Evolutionary conservation across 1,140 invertebrate species (phyloP).

Genomic region (Drosophila eugracilis): DNA sequence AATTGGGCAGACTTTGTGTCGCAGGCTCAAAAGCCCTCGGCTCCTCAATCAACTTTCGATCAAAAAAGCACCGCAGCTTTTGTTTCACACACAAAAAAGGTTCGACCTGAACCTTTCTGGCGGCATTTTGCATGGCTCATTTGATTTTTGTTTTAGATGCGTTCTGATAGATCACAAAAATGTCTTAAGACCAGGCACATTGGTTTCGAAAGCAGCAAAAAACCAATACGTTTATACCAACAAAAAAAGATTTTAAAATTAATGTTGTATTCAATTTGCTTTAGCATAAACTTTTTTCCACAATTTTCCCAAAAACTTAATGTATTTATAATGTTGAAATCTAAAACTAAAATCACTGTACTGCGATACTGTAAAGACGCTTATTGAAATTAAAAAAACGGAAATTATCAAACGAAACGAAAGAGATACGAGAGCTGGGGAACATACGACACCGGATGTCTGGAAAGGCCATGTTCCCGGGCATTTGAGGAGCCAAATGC

Average conservation of each 20-base stretch:
- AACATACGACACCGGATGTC: constrained; percentile 83
- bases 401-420: constrained; percentile 78
- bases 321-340: not conserved
- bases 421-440: constrained; percentile 66
- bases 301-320: not conserved
- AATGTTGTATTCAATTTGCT: too few relatives aligned
- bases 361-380: constrained; percentile 11
- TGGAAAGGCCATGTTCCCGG: constrained; percentile 37
- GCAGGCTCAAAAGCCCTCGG: constrained; percentile 48
- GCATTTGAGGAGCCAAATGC: constrained; percentile 46
- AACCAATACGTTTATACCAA: too few relatives aligned
- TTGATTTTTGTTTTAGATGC: constrained; percentile 77
- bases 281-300: too few relatives aligned
- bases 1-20: constrained; percentile 73
- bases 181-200: constrained; percentile 33
- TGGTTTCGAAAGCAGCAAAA: constrained; percentile 1
- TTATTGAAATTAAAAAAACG: constrained; percentile 75
- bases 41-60: constrained; percentile 79
- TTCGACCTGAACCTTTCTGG: constrained; percentile 62
- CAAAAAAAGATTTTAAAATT: too few relatives aligned
- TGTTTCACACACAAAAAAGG: constrained; percentile 61
- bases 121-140: constrained; percentile 80
- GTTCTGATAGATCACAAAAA: constrained; percentile 70
- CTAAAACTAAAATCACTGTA: constrained; percentile 18
- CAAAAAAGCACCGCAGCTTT: constrained; percentile 74